phyloP scores from a whole-genome alignment of 1,140 invertebrate species.

The Euura saliciscinereae region DNA sequence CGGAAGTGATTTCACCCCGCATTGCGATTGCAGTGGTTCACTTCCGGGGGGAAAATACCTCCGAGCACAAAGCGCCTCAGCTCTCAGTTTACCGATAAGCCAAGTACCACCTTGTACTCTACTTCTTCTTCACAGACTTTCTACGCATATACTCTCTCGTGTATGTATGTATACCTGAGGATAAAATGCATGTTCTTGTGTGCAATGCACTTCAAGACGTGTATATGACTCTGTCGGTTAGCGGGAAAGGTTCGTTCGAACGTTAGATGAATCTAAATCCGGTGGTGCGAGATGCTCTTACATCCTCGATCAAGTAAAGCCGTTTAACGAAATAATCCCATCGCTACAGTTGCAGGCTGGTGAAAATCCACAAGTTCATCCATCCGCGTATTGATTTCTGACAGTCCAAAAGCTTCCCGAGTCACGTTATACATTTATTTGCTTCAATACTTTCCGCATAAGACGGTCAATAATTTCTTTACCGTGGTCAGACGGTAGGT shows the following conservation, averaged over 20 bases:
- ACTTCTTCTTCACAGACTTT: neutral
- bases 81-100: neutral
- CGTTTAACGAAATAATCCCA: neutral
- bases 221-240: neutral
- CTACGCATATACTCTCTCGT: no score
- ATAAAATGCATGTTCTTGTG: no score
- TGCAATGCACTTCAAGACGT: neutral
- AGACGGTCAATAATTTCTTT: no score
- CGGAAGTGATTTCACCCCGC: neutral
- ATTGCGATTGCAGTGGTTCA: neutral
- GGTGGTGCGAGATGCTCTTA: neutral
- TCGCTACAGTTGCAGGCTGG: neutral
- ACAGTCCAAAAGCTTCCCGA: neutral
- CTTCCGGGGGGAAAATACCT: neutral
- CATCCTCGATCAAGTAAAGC: neutral
- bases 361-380: constrained; percentile 7
- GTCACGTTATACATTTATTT: no score
- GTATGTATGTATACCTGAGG: no score
- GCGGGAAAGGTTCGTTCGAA: neutral
- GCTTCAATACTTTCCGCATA: no score
- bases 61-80: neutral
- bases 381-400: neutral
- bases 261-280: neutral
- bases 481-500: no score
- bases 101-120: neutral